phyloP scores from a whole-genome alignment of 64 coral and sea anemone species.

The Pocillopora damicornis region DNA sequence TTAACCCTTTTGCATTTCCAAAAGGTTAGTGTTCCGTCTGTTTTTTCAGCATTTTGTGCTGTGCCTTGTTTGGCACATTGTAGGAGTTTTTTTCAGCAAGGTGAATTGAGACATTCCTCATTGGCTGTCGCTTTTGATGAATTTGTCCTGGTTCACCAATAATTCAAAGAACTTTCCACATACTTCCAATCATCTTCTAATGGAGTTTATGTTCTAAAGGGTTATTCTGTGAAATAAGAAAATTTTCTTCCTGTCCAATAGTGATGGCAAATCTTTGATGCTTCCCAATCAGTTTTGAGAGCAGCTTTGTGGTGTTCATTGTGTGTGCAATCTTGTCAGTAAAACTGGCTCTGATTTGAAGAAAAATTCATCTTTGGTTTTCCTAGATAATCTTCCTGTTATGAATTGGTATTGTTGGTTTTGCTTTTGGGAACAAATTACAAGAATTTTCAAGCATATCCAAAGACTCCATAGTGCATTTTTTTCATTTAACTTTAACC shows the following conservation, averaged over 20 bases:
- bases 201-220: slow-evolving; percentile 60
- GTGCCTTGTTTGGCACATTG: background rate
- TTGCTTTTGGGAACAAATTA: background rate
- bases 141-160: slow-evolving; percentile 78
- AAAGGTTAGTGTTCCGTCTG: slow-evolving; percentile 69
- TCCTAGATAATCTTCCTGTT: background rate
- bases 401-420: background rate
- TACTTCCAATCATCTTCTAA: slow-evolving; percentile 84
- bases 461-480: no score
- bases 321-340: slow-evolving; percentile 12
- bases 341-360: slow-evolving; percentile 31
- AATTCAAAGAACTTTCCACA: slow-evolving; percentile 68
- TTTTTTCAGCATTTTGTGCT: slow-evolving; percentile 47
- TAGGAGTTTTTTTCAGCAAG: slow-evolving; percentile 34
- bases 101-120: slow-evolving; percentile 40
- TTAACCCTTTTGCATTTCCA: slow-evolving; percentile 54
- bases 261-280: slow-evolving; percentile 27
- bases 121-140: slow-evolving; percentile 67
- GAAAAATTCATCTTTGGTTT: background rate
- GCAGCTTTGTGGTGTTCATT: slow-evolving; percentile 41
- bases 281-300: slow-evolving; percentile 65
- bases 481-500: no score
- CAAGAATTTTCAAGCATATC: no score
- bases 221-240: slow-evolving; percentile 41
- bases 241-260: slow-evolving; percentile 49